Evolutionary conservation across 2,113 vertebrate species (phyloP).

Genomic region (Onychorhynchus coronatus): DNA sequence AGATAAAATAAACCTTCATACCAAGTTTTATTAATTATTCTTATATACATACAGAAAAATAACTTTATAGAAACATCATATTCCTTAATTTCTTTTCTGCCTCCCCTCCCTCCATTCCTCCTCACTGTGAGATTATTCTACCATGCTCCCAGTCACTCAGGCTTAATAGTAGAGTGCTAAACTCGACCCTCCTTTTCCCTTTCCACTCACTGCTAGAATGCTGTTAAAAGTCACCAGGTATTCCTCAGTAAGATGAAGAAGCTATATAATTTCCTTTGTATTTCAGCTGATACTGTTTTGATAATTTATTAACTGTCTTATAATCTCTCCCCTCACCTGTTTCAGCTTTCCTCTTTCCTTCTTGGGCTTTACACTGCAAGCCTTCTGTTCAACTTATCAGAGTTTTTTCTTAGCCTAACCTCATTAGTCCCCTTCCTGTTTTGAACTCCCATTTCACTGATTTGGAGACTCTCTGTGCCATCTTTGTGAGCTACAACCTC

Average conservation of each 20-base stretch:
- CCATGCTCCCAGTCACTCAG: neutral
- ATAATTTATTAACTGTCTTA: neutral
- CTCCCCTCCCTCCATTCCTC: neutral
- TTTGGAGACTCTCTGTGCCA: neutral
- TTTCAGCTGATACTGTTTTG: neutral
- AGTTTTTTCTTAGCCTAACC: neutral
- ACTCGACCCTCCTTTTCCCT: neutral
- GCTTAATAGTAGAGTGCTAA: neutral
- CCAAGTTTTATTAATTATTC: neutral
- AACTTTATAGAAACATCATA: neutral
- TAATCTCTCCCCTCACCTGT: neutral
- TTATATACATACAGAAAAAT: neutral
- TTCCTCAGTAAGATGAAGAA: neutral
- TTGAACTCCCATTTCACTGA: neutral
- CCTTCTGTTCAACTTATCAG: neutral
- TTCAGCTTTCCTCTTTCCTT: neutral
- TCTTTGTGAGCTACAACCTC: neutral
- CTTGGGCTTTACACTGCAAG: neutral
- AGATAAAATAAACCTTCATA: neutral
- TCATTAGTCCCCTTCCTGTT: neutral
- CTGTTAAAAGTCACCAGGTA: neutral
- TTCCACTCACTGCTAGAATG: neutral
- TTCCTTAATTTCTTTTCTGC: neutral
- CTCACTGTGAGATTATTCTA: neutral
- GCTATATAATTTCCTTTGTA: neutral